These are phyloP conservation scores for Ellobium chinense DNA, from an alignment of 2,888 invertebrate genomes.

Conservation along the genomic window DNA sequence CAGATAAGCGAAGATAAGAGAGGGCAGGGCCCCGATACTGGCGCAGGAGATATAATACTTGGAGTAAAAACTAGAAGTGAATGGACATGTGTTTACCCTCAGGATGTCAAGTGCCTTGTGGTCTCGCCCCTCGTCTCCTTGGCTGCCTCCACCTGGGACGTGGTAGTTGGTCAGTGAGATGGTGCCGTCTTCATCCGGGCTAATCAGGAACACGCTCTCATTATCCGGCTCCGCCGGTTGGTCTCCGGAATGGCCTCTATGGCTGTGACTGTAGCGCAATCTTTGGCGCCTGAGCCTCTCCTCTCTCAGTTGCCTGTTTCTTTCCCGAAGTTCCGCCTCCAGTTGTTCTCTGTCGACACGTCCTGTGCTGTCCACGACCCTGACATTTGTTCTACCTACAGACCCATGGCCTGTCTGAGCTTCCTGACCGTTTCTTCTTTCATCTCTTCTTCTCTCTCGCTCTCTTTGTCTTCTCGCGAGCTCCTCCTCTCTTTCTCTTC, in stretches of 20 bases:
- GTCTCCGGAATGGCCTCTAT: not conserved
- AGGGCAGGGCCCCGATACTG: not conserved
- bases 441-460: not conserved
- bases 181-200: not conserved
- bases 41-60: no score
- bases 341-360: not conserved
- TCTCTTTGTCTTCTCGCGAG: not conserved
- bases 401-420: not conserved
- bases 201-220: not conserved
- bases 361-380: not conserved
- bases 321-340: not conserved
- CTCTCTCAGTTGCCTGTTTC: not conserved
- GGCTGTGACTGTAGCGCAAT: not conserved
- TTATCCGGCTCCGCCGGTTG: not conserved
- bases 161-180: not conserved
- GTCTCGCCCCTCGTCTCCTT: not conserved
- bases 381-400: not conserved
- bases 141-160: no score
- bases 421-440: not conserved
- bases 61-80: no score
- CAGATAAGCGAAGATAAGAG: no score
- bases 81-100: not conserved
- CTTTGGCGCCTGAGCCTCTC: constrained; percentile 26
- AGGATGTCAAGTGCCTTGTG: not conserved
- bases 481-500: constrained; percentile 8